These are phyloP conservation scores for Globicephala melas DNA, from an alignment of 2,113 vertebrate species.

Conservation along the genomic window DNA sequence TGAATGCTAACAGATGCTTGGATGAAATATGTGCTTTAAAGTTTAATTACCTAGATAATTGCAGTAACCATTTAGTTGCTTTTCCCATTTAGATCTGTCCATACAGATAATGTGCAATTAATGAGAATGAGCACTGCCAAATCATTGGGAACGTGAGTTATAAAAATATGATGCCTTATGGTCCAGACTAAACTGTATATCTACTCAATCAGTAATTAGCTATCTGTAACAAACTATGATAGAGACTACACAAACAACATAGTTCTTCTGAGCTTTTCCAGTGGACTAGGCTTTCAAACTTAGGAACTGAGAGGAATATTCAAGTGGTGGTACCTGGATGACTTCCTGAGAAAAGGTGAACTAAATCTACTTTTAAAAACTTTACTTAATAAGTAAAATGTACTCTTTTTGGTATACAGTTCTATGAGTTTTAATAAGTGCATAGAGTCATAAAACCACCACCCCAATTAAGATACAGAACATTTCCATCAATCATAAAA, in stretches of 20 bases:
- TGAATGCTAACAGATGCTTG: constrained; percentile 21
- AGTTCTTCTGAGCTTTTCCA: not conserved
- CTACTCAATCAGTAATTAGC: not conserved
- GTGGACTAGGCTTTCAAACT: not conserved
- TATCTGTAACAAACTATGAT: not conserved
- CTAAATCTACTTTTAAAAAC: not conserved
- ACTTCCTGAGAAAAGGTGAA: not conserved
- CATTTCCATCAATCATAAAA: not conserved
- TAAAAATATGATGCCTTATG: constrained; percentile 20
- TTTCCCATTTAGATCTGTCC: constrained; percentile 42
- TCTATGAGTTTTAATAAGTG: not conserved
- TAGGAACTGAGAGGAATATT: not conserved
- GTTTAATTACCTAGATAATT: constrained; percentile 52
- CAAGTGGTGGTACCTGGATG: not conserved
- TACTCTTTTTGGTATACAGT: not conserved
- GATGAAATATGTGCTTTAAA: constrained; percentile 8
- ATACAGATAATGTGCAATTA: constrained; percentile 30
- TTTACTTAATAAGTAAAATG: not conserved
- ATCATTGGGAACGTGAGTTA: not conserved
- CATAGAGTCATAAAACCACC: not conserved
- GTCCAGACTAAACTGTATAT: not conserved
- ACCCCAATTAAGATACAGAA: not conserved
- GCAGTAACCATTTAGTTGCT: not conserved
- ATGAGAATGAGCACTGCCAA: constrained; percentile 21
- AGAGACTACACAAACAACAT: not conserved